Evolutionary conservation across 2,113 vertebrate genomes (phyloP).

Genomic region (Anarhynchus alexandrinus): DNA sequence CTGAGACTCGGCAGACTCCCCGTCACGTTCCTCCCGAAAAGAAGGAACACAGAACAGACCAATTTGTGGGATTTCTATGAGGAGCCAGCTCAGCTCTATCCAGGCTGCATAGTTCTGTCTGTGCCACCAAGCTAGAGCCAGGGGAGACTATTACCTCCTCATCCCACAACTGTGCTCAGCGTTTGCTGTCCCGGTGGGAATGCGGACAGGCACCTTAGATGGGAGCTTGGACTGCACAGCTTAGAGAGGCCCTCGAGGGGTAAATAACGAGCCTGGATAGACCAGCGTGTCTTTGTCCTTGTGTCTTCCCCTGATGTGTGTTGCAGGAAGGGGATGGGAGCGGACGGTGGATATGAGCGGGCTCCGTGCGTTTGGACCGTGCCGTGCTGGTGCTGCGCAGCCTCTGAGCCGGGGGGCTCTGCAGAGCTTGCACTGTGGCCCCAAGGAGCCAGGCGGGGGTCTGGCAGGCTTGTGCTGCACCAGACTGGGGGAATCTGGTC

Average conservation of each 20-base stretch:
- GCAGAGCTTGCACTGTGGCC: neutral
- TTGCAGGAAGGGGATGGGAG: neutral
- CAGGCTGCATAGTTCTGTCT: neutral
- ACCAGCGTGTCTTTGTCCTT: neutral
- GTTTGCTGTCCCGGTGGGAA: neutral
- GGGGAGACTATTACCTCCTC: neutral
- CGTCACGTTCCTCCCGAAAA: accelerated
- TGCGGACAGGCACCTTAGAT: neutral
- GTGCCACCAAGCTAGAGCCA: neutral
- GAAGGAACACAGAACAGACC: neutral
- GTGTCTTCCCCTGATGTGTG: neutral
- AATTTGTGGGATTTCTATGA: neutral
- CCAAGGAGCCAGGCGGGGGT: neutral
- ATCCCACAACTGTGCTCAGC: neutral
- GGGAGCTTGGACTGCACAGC: neutral
- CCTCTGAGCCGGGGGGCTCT: neutral
- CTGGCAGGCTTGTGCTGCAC: neutral
- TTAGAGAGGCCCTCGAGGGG: neutral
- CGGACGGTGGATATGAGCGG: accelerated
- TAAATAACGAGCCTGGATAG: neutral
- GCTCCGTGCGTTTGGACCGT: neutral
- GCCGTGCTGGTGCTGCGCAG: neutral
- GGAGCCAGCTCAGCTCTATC: neutral
- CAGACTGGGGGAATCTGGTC: neutral
- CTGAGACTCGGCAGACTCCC: neutral